Evolutionary conservation across 1,140 invertebrate species (phyloP).

Genomic region (Rhizoglyphus robini): DNA sequence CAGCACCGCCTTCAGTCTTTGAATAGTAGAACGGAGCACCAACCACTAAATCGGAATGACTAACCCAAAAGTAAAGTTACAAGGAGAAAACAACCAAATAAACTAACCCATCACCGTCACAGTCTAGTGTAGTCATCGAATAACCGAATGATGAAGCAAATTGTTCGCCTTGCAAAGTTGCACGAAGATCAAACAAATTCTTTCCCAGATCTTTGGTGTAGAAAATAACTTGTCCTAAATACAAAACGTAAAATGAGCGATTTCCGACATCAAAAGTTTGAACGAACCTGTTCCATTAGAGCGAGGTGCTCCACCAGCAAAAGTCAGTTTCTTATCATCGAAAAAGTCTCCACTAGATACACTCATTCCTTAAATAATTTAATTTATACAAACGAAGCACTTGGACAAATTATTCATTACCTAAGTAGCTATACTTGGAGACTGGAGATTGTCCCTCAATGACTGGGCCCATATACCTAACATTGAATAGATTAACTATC

Average conservation of each 20-base stretch:
- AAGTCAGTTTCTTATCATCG: slow-evolving; percentile 41
- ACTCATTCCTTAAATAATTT: too few species aligned
- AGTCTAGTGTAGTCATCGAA: slow-evolving; percentile 61
- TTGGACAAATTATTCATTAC: too few species aligned
- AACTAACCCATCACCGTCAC: slow-evolving; percentile 67
- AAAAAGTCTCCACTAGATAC: slow-evolving; percentile 61
- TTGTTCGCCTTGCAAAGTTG: slow-evolving; percentile 28
- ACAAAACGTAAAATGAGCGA: background rate
- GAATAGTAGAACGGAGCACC: slow-evolving; percentile 81
- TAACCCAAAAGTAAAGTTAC: slow-evolving; percentile 33
- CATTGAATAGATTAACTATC: background rate
- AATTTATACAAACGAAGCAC: too few species aligned
- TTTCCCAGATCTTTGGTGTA: slow-evolving; percentile 44
- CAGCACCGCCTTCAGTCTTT: slow-evolving; percentile 63
- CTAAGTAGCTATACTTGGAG: slow-evolving; percentile 76
- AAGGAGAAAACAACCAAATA: slow-evolving; percentile 6
- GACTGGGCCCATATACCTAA: slow-evolving; percentile 45
- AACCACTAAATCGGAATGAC: slow-evolving; percentile 67
- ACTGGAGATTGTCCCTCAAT: slow-evolving; percentile 51
- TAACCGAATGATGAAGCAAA: slow-evolving; percentile 56
- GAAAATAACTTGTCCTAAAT: slow-evolving; percentile 54
- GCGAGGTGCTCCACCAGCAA: slow-evolving; percentile 68
- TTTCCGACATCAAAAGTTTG: background rate
- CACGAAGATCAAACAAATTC: slow-evolving; percentile 23
- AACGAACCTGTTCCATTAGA: slow-evolving; percentile 55